Conservation (phyloP, 2,113 vertebrate species). For the Tychaedon coryphoeus region DNA sequence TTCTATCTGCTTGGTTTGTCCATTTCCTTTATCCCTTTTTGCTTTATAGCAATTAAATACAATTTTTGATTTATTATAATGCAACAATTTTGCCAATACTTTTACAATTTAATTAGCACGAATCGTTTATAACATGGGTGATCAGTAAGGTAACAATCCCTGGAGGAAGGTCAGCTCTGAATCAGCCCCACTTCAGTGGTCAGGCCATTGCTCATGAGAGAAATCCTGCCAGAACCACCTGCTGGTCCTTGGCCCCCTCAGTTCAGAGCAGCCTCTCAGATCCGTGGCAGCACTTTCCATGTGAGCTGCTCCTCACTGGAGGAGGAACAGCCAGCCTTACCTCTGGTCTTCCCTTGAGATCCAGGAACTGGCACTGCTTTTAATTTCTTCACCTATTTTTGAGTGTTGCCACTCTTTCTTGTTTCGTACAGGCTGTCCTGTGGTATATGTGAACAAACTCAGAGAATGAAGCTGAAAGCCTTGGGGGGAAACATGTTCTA, state of each 20-base stretch:
- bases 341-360: neutral
- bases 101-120: too few species aligned
- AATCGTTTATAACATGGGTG: too few species aligned
- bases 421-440: neutral
- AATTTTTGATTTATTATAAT: too few species aligned
- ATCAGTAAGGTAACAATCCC: too few species aligned
- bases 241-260: rapidly evolving
- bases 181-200: neutral
- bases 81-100: too few species aligned
- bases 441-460: neutral
- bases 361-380: neutral
- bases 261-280: neutral
- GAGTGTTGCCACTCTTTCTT: neutral
- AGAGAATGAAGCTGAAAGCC: neutral
- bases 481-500: too few species aligned
- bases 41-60: too few species aligned
- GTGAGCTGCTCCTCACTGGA: neutral
- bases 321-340: neutral
- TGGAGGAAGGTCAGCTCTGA: neutral
- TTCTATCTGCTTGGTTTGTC: too few species aligned
- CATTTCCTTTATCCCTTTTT: too few species aligned
- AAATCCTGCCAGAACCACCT: neutral
- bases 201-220: neutral
- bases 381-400: neutral
- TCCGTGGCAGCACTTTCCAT: neutral